Evolutionary conservation across 2,797 vertebrate species (phyloP).

Genomic region (Gallinago nigripennis): DNA sequence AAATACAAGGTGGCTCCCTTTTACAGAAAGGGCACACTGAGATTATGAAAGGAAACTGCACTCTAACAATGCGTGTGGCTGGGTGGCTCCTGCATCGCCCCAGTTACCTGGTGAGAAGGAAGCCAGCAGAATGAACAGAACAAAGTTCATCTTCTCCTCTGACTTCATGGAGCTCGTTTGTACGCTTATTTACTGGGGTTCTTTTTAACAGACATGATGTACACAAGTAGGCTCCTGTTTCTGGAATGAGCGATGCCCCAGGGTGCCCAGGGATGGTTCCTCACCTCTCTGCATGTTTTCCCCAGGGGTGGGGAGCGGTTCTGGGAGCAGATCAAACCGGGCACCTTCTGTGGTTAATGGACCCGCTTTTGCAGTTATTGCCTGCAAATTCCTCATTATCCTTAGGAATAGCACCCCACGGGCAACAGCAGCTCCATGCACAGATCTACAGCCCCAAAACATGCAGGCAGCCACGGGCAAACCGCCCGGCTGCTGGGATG

Average conservation of each 20-base stretch:
- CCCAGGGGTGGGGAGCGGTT: neutral
- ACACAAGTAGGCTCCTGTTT: neutral
- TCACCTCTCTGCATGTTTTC: neutral
- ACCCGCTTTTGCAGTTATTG: neutral
- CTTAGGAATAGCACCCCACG: neutral
- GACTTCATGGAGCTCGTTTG: neutral
- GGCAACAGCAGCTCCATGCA: neutral
- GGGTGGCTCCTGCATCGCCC: neutral
- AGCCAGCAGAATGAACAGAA: neutral
- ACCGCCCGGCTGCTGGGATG: neutral
- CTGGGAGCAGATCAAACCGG: neutral
- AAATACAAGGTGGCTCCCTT: neutral
- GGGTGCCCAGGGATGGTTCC: neutral
- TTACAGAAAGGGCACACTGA: neutral
- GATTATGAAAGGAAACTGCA: neutral
- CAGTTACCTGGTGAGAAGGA: neutral
- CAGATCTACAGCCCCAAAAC: neutral
- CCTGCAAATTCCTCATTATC: conserved; percentile 1
- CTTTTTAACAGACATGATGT: neutral
- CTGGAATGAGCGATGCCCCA: neutral
- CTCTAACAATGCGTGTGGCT: neutral
- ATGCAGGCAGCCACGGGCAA: neutral
- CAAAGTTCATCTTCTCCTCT: neutral
- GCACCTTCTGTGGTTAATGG: neutral
- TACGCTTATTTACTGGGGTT: neutral